Base-by-base conservation (phyloP, 2,113 vertebrate genomes). In the Vimba vimba region DNA sequence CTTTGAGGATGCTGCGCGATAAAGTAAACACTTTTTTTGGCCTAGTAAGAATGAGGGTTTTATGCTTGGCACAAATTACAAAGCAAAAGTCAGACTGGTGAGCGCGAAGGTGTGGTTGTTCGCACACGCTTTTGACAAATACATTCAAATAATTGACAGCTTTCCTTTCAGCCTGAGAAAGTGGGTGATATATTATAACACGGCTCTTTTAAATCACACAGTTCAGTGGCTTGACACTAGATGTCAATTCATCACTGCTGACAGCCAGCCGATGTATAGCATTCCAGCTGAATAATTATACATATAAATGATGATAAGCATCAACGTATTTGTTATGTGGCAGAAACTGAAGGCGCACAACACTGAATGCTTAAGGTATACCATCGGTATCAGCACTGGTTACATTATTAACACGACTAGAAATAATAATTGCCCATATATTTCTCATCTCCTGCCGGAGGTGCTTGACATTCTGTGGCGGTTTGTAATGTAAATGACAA, bases 401-500 rank as follows among this genome's bases (percentile, higher is more conserved):
- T 96, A 94, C 95, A 96, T 96, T 94, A 95, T 95, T 95, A 94
- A 96, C 96, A 94, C 95, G 94, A 95, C 95, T 90, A 93, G 93
- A 95, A 93, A 88, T 93, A 94, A 95, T 96, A 96, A 98, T 98
- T 97, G 96, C 93, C 96, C 95, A 93, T 95, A 94, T 96, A 97
- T 96, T 96, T 94, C 94, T 95, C 93, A 76, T 95, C 93, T 91
- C 15, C 94, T 88, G 92, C 93, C 94, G 87, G 92, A 95, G 96
- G 96, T 96, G 96, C 96, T 95, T 98, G 97, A 97, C 96, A 97
- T 99, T 98, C 97, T 96, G 93, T 89, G 89, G 92, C 95, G 96
- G 97, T 98, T 97, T 97, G 96, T 97, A 97, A 98, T 99, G 97
- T 97, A 98, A 98, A 99, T 98, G 95, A 97, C 95, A 96, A 96